Conservation (phyloP, 2,888 invertebrate species). For the Gryllus longicercus region DNA sequence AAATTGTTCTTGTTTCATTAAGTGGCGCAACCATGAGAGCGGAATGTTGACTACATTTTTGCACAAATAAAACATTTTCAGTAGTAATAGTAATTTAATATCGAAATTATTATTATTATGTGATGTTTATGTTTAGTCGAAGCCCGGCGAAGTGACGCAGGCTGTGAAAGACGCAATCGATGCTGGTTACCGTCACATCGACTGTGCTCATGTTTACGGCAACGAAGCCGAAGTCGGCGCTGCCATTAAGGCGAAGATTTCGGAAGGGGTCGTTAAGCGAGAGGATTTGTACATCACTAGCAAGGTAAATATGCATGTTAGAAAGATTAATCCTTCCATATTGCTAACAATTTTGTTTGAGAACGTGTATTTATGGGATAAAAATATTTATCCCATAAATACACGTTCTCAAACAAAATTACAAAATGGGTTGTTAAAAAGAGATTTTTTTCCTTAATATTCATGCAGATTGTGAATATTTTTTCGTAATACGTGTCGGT, state of each 20-base stretch:
- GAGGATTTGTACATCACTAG: conserved; percentile 57
- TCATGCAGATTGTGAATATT: too few species aligned
- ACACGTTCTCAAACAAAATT: too few species aligned
- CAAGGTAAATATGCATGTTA: conserved; percentile 47
- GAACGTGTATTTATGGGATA: not conserved
- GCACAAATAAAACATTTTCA: too few species aligned
- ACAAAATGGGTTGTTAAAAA: not conserved
- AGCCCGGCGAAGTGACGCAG: conserved; percentile 45
- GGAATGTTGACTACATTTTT: too few species aligned
- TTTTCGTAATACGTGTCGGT: too few species aligned
- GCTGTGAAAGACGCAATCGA: conserved; percentile 57
- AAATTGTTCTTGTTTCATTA: too few species aligned
- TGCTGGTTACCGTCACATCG: conserved; percentile 62
- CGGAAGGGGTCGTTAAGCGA: conserved; percentile 52
- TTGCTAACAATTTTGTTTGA: not conserved
- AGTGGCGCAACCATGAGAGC: too few species aligned
- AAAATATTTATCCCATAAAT: not conserved
- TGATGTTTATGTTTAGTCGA: conserved; percentile 42
- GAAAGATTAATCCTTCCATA: not conserved
- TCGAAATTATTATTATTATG: not conserved
- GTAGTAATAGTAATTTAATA: not conserved
- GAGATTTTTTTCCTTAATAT: too few species aligned
- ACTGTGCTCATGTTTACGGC: conserved; percentile 59
- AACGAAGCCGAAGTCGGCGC: conserved; percentile 57
- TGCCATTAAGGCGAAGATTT: conserved; percentile 54